These are phyloP conservation scores for Zelleria hepariella DNA, from an alignment of 2,888 invertebrate species.

Conservation along the genomic window DNA sequence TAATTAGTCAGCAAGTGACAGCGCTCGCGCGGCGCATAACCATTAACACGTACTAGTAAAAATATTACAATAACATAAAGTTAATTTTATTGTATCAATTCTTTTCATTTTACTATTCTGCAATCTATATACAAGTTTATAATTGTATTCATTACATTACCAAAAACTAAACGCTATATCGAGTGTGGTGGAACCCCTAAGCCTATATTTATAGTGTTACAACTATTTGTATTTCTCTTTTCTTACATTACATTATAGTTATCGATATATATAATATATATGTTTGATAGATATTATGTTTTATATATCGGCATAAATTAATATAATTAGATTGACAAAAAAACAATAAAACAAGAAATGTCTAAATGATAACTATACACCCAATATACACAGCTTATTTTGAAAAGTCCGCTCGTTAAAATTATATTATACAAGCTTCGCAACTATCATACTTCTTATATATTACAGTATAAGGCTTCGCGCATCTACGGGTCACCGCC, in stretches of 20 bases:
- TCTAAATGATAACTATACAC: slow-evolving; percentile 61
- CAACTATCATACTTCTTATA: slow-evolving; percentile 36
- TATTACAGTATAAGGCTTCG: slow-evolving; percentile 62
- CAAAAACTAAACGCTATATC: slow-evolving; percentile 66
- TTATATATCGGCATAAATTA: slow-evolving; percentile 61
- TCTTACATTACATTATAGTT: slow-evolving; percentile 21
- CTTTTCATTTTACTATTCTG: slow-evolving; percentile 56
- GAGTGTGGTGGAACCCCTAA: slow-evolving; percentile 63
- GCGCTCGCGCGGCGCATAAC: slow-evolving; percentile 5
- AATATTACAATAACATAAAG: slow-evolving; percentile 64
- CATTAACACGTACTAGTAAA: slow-evolving; percentile 48
- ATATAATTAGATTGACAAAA: slow-evolving; percentile 61
- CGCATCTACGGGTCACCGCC: slow-evolving; percentile 42
- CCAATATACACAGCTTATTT: slow-evolving; percentile 65
- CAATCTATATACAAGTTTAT: slow-evolving; percentile 61
- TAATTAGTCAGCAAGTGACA: neutral
- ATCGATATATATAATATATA: slow-evolving; percentile 56
- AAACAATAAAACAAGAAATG: slow-evolving; percentile 42
- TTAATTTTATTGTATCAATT: slow-evolving; percentile 67
- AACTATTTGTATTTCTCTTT: slow-evolving; percentile 69
- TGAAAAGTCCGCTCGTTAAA: slow-evolving; percentile 50
- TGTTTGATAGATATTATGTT: slow-evolving; percentile 39
- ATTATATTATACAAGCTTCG: slow-evolving; percentile 59
- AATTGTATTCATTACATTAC: slow-evolving; percentile 53
- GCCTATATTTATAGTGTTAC: slow-evolving; percentile 69